These are phyloP conservation scores for Idris sp. DNA, from an alignment of 1,140 invertebrate species.

Conservation along the genomic window DNA sequence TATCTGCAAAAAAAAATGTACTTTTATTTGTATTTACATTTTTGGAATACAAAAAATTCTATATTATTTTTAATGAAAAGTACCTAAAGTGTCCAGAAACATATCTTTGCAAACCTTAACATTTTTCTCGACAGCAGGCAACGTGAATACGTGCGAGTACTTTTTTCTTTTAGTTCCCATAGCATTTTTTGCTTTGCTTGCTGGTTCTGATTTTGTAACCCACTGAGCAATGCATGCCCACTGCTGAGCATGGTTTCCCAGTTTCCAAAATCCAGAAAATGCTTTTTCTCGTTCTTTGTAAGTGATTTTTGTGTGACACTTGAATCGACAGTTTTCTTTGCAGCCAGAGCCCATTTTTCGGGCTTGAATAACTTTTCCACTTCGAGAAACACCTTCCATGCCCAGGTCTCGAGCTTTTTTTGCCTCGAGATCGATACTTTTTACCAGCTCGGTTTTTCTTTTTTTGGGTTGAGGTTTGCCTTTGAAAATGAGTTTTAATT, in stretches of 20 bases:
- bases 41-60: too few species aligned
- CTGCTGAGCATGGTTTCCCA: not conserved
- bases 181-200: not conserved
- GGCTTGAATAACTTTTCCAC: not conserved
- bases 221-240: slow-evolving; percentile 2
- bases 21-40: too few species aligned
- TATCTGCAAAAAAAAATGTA: too few species aligned
- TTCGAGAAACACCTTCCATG: not conserved
- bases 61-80: too few species aligned
- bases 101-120: too few species aligned
- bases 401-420: slow-evolving; percentile 1
- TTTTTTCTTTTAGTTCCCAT: too few species aligned
- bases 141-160: too few species aligned
- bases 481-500: too few species aligned
- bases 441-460: too few species aligned
- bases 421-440: not conserved
- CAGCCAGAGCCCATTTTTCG: not conserved
- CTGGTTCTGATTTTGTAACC: not conserved
- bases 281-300: not conserved
- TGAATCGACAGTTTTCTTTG: not conserved
- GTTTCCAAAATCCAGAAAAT: not conserved
- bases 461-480: too few species aligned
- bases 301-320: not conserved
- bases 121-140: too few species aligned
- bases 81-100: too few species aligned